These are phyloP conservation scores for Lepidocyrtoides sp. DNA, from an alignment of 2,888 invertebrate genomes.

Conservation along the genomic window DNA sequence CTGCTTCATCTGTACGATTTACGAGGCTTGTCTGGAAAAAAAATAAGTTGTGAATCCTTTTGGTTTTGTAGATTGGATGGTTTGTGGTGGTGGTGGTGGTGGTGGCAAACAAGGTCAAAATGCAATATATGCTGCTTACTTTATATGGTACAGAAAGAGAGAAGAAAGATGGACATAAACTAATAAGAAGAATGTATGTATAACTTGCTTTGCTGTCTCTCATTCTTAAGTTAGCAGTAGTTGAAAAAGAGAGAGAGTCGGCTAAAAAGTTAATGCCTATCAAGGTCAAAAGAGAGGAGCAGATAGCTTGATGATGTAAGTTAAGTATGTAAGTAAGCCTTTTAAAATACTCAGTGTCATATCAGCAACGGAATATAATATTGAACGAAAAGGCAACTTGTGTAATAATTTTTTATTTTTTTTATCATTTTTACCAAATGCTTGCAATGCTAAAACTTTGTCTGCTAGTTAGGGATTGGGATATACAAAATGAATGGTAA, in stretches of 20 bases:
- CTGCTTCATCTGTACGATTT: conserved; percentile 73
- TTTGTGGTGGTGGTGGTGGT: neutral
- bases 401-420: neutral
- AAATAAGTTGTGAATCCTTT: conserved; percentile 64
- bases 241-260: neutral
- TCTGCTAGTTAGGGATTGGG: too few species aligned
- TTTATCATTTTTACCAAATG: neutral
- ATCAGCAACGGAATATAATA: neutral
- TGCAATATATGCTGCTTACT: neutral
- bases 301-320: conserved; percentile 13
- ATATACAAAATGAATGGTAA: too few species aligned
- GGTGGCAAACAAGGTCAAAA: conserved; percentile 42
- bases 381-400: neutral
- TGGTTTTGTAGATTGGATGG: conserved; percentile 10
- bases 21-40: conserved; percentile 73
- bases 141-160: conserved; percentile 22
- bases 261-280: conserved; percentile 65
- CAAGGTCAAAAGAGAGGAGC: conserved; percentile 52
- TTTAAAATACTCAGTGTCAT: conserved; percentile 48
- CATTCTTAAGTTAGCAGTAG: neutral
- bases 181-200: neutral
- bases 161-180: neutral
- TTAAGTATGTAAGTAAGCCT: conserved; percentile 36
- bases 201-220: neutral
- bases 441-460: neutral